Evolutionary conservation across 2,888 invertebrate species (phyloP).

Genomic region (Meganola albula): DNA sequence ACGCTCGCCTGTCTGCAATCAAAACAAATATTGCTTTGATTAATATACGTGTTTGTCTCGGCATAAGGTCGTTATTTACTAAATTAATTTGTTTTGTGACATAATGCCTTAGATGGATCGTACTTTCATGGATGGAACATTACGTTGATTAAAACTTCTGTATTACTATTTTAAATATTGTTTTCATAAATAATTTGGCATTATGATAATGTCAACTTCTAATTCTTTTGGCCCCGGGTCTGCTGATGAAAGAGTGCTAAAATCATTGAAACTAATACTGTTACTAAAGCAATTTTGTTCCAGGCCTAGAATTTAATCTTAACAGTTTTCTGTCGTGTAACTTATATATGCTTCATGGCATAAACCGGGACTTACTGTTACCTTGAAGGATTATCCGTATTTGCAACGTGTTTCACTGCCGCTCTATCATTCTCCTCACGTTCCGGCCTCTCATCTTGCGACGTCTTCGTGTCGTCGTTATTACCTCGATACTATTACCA

Average conservation of each 20-base stretch:
- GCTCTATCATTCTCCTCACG: conserved; percentile 57
- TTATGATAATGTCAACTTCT: too few species aligned
- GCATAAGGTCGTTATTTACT: too few species aligned
- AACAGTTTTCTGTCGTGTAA: conserved; percentile 23
- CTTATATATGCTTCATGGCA: conserved; percentile 42
- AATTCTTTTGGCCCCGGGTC: too few species aligned
- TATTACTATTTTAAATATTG: too few species aligned
- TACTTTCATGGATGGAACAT: background rate
- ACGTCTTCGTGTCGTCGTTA: conserved; percentile 62
- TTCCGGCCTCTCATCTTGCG: conserved; percentile 60
- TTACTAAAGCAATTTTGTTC: too few species aligned
- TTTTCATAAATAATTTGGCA: too few species aligned
- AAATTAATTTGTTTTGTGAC: conserved; percentile 12
- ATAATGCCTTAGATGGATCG: background rate
- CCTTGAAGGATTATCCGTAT: conserved; percentile 59
- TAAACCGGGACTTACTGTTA: conserved; percentile 46
- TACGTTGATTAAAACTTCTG: conserved; percentile 3
- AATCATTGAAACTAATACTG: background rate
- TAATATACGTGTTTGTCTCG: conserved; percentile 5
- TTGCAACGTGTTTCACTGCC: conserved; percentile 41
- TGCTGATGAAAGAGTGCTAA: too few species aligned
- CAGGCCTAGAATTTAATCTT: conserved; percentile 22
- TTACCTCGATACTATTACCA: conserved; percentile 63
- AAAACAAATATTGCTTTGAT: conserved; percentile 15
- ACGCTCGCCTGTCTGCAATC: conserved; percentile 7